Evolutionary conservation across 2,888 invertebrate genomes (phyloP).

Genomic region (Pseudanteris insignis): DNA sequence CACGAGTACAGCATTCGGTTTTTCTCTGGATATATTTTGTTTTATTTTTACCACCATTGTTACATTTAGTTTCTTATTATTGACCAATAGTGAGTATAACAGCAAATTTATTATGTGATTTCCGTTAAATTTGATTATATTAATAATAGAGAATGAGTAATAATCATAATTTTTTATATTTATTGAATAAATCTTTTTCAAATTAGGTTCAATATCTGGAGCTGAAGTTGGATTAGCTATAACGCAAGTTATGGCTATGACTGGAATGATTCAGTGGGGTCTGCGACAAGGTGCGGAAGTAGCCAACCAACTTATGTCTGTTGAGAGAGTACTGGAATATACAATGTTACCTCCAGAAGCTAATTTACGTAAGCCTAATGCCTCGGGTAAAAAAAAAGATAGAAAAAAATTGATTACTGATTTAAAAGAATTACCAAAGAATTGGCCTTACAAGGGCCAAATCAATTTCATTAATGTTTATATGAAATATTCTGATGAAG

Average conservation of each 20-base stretch:
- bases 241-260: conserved; percentile 66
- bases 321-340: conserved; percentile 87
- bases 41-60: conserved; percentile 73
- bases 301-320: conserved; percentile 79
- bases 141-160: no score
- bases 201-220: no score
- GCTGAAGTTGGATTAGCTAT: conserved; percentile 65
- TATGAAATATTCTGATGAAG: conserved; percentile 67
- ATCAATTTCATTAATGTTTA: conserved; percentile 61
- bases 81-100: conserved; percentile 54
- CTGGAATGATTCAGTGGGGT: conserved; percentile 77
- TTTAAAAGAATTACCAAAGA: conserved; percentile 44
- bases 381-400: conserved; percentile 15
- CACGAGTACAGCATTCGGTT: conserved; percentile 65
- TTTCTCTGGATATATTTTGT: conserved; percentile 74
- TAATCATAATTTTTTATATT: no score
- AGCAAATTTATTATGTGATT: no score
- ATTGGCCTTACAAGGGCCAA: conserved; percentile 59
- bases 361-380: conserved; percentile 51
- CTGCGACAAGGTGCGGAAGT: conserved; percentile 86
- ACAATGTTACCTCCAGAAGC: conserved; percentile 73
- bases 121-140: no score
- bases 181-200: no score
- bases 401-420: conserved; percentile 20
- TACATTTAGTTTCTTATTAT: conserved; percentile 72